A percentile compares a stretch with the other conserved stretches of the same genome.
These are phyloP conservation scores for Morpho achilles DNA, from an alignment of 2,888 invertebrate species.

Conservation along the genomic window DNA sequence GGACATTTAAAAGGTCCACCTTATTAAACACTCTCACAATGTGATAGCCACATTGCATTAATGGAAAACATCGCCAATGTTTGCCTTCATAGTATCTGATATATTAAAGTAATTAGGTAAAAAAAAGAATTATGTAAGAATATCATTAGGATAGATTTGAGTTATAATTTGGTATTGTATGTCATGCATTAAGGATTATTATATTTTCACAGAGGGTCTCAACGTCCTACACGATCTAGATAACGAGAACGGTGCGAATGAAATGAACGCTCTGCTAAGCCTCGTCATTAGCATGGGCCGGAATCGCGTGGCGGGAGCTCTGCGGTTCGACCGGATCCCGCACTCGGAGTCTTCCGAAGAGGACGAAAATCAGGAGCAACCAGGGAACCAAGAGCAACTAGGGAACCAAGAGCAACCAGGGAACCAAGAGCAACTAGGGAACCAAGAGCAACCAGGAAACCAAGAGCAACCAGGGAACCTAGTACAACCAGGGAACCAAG, in stretches of 20 bases:
- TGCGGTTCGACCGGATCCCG: slow-evolving; percentile 50
- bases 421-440: background rate
- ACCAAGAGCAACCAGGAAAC: slow-evolving; percentile 9
- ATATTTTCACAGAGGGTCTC: slow-evolving; percentile 43
- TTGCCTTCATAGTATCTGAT: no score
- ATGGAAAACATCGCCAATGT: no score
- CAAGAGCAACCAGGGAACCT: no score
- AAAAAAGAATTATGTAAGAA: no score
- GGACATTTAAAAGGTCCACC: no score
- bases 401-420: no score
- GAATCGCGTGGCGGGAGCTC: slow-evolving; percentile 61
- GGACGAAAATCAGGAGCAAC: slow-evolving; percentile 26
- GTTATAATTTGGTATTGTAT: no score
- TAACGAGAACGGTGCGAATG: slow-evolving; percentile 56
- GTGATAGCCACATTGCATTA: no score
- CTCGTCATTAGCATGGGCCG: slow-evolving; percentile 70
- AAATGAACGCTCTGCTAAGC: slow-evolving; percentile 72
- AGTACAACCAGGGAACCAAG: slow-evolving; percentile 21
- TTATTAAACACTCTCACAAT: no score
- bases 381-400: background rate
- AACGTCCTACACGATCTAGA: slow-evolving; percentile 57
- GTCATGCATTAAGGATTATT: no score
- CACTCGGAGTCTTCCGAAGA: slow-evolving; percentile 34
- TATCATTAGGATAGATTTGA: no score
- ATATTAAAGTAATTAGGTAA: no score